phyloP scores from a whole-genome alignment of 2,113 vertebrate genomes.

The Amphiprion ocellaris region DNA sequence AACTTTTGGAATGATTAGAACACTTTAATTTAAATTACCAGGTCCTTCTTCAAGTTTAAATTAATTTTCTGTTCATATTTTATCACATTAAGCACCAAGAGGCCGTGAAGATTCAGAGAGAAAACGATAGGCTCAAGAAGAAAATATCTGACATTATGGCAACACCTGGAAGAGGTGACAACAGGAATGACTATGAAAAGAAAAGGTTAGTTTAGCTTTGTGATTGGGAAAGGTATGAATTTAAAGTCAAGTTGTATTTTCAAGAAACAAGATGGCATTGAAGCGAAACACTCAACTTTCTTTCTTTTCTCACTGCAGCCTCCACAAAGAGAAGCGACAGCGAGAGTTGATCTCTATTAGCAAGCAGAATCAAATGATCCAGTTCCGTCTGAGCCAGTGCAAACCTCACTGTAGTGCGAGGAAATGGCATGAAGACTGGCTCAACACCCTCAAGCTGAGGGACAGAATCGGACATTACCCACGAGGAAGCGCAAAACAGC shows the following conservation, averaged over 20 bases:
- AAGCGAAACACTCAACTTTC: constrained; percentile 15
- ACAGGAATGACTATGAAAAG: constrained; percentile 72
- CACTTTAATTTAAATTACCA: too few relatives aligned
- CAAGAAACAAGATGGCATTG: not conserved
- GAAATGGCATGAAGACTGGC: constrained; percentile 83
- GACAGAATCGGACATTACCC: constrained; percentile 75
- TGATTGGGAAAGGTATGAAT: not conserved
- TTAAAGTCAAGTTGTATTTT: not conserved
- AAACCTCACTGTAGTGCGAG: constrained; percentile 72
- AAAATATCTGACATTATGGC: constrained; percentile 83
- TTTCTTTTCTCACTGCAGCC: constrained; percentile 61
- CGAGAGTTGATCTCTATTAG: constrained; percentile 75
- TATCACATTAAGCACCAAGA: constrained; percentile 74
- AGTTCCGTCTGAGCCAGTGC: constrained; percentile 76
- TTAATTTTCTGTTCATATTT: not conserved
- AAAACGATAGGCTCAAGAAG: constrained; percentile 82
- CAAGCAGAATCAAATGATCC: constrained; percentile 78
- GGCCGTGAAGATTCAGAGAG: constrained; percentile 74
- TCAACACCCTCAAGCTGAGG: constrained; percentile 70
- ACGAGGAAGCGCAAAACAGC: constrained; percentile 20
- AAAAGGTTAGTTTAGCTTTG: constrained; percentile 79
- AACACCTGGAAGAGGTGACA: constrained; percentile 75
- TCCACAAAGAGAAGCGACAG: constrained; percentile 75
- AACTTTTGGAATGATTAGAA: not conserved
- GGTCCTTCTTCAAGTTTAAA: too few relatives aligned